A percentile compares a stretch with the other conserved stretches of the same genome.
Conservation (phyloP, 2,797 vertebrate genomes). For the Rhynchonycteris naso region DNA sequence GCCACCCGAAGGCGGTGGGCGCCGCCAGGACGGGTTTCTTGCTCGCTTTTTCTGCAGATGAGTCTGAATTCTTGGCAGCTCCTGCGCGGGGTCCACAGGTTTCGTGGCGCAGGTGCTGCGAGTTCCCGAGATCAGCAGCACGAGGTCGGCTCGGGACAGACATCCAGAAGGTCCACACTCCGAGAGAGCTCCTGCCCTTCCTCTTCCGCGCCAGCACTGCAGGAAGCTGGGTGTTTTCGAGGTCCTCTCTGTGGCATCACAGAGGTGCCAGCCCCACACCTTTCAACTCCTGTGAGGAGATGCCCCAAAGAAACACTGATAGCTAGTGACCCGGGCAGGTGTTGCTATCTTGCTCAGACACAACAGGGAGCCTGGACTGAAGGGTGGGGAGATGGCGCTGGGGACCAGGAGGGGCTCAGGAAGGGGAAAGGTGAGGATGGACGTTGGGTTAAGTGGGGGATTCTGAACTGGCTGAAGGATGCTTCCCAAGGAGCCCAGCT, state of each 20-base stretch:
- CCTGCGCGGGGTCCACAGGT: rapidly evolving
- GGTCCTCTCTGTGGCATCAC: background rate
- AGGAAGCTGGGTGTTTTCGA: background rate
- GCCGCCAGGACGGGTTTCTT: rapidly evolving
- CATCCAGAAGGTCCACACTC: background rate
- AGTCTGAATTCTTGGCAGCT: no score
- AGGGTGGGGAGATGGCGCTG: background rate
- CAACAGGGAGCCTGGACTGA: background rate
- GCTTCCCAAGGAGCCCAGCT: background rate
- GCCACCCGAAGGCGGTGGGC: rapidly evolving
- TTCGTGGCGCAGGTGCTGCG: background rate
- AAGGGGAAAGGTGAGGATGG: background rate
- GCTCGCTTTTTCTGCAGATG: no score
- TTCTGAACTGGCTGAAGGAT: rapidly evolving
- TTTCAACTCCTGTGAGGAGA: rapidly evolving
- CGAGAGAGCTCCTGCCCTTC: background rate
- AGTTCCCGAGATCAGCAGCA: rapidly evolving
- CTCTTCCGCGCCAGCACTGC: no score
- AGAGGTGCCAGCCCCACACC: background rate
- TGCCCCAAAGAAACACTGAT: rapidly evolving
- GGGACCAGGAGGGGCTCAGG: background rate
- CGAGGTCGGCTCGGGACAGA: background rate
- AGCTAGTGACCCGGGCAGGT: background rate
- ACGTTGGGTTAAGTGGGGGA: background rate
- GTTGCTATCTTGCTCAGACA: rapidly evolving